A percentile compares a stretch with the other conserved stretches of the same genome.
phyloP scores from a whole-genome alignment of 1,140 invertebrate species.

The Tetramorium simillimum region DNA sequence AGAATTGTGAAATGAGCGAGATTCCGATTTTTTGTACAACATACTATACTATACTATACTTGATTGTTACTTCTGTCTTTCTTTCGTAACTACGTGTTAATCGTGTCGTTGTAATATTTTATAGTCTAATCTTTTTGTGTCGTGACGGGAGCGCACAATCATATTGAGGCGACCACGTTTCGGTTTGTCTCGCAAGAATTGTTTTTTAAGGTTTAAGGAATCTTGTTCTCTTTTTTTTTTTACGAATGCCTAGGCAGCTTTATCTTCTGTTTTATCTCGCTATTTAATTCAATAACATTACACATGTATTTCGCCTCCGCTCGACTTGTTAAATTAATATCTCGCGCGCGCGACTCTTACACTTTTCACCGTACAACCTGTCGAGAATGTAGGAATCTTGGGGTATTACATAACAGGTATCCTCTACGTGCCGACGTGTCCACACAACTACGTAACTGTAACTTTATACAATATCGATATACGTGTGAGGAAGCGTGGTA shows the following conservation, averaged over 20 bases:
- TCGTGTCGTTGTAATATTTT: not conserved
- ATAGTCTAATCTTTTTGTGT: not conserved
- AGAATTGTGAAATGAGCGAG: slow-evolving; percentile 33
- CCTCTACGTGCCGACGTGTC: slow-evolving; percentile 45
- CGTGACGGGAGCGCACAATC: not conserved
- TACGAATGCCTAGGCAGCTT: not conserved
- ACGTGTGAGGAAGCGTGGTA: slow-evolving; percentile 22
- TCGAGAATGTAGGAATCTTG: slow-evolving; percentile 69
- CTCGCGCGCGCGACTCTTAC: not conserved
- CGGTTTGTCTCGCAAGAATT: not conserved
- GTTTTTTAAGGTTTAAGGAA: not conserved
- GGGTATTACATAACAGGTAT: slow-evolving; percentile 60
- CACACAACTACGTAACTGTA: slow-evolving; percentile 65
- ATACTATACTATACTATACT: slow-evolving; percentile 12
- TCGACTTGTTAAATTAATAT: slow-evolving; percentile 14
- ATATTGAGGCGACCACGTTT: not conserved
- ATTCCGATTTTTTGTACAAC: slow-evolving; percentile 33
- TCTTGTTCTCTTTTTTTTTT: not conserved
- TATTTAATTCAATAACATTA: not conserved
- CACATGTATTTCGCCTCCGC: not conserved
- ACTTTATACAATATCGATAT: slow-evolving; percentile 67
- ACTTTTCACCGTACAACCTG: slow-evolving; percentile 5
- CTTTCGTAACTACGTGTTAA: slow-evolving; percentile 23
- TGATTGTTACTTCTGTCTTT: slow-evolving; percentile 12
- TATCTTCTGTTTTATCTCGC: not conserved